Evolutionary conservation across 2,113 vertebrate genomes (phyloP).

Genomic region (Bostrychus sinensis): DNA sequence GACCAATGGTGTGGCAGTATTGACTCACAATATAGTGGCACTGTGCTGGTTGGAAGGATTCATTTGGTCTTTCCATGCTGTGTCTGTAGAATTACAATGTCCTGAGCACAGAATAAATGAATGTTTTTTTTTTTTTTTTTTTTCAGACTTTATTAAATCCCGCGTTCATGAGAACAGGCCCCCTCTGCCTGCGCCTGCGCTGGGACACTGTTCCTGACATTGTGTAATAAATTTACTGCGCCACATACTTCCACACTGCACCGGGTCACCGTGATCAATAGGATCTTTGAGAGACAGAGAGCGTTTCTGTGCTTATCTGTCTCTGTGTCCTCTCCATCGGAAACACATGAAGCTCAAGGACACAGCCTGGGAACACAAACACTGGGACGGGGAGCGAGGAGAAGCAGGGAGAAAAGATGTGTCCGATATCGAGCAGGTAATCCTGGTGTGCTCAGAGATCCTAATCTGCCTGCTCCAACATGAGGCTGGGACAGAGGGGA

Average conservation of each 20-base stretch:
- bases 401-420: slow-evolving; percentile 44
- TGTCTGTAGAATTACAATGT: slow-evolving; percentile 23
- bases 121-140: slow-evolving; percentile 27
- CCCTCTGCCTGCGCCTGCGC: slow-evolving; percentile 15
- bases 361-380: slow-evolving; percentile 59
- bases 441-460: slow-evolving; percentile 63
- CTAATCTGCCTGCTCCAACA: slow-evolving; percentile 64
- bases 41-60: slow-evolving; percentile 4
- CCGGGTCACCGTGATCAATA: slow-evolving; percentile 55
- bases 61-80: neutral
- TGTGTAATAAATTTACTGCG: slow-evolving; percentile 40
- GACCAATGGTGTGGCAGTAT: too few relatives aligned
- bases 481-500: slow-evolving; percentile 39
- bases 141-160: slow-evolving; percentile 29
- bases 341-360: slow-evolving; percentile 68
- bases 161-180: slow-evolving; percentile 26
- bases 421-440: slow-evolving; percentile 68
- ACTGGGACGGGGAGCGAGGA: slow-evolving; percentile 25
- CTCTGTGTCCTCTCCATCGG: slow-evolving; percentile 5
- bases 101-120: slow-evolving; percentile 24
- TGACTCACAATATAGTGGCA: too few relatives aligned
- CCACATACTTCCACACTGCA: slow-evolving; percentile 33
- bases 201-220: neutral
- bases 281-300: slow-evolving; percentile 32
- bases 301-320: slow-evolving; percentile 19